Evolutionary conservation across 1,140 invertebrate species (phyloP).

Genomic region (Drosophila mauritiana): DNA sequence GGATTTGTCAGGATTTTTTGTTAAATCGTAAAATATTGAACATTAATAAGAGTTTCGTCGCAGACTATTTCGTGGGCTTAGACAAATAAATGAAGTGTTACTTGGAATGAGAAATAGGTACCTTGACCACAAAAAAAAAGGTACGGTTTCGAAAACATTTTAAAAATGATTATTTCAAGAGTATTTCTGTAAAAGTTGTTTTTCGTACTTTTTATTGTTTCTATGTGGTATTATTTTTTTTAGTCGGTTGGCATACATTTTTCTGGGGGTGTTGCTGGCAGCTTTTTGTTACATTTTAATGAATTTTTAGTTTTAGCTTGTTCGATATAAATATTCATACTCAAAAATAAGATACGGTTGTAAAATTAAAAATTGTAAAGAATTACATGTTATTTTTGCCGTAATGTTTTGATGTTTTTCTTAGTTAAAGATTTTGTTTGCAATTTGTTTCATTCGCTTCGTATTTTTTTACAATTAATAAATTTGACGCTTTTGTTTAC

Average conservation of each 20-base stretch:
- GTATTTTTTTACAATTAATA: constrained; percentile 61
- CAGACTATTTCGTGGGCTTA: constrained; percentile 9
- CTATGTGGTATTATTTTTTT: constrained; percentile 23
- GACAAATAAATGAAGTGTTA: background rate
- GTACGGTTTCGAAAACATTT: constrained; percentile 21
- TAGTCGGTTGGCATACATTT: constrained; percentile 13
- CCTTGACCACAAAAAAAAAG: background rate
- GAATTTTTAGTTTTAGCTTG: constrained; percentile 47
- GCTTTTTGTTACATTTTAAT: constrained; percentile 50
- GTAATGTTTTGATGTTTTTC: constrained; percentile 40
- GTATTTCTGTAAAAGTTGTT: constrained; percentile 23
- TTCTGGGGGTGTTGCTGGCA: constrained; percentile 45
- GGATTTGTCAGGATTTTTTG: background rate
- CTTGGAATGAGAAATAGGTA: background rate
- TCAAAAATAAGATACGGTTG: constrained; percentile 66
- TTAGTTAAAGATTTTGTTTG: constrained; percentile 57
- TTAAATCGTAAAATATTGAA: too few species aligned
- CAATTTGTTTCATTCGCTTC: constrained; percentile 46
- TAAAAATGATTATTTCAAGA: constrained; percentile 10
- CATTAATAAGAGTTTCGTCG: too few species aligned
- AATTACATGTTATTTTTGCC: constrained; percentile 43
- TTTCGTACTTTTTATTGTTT: constrained; percentile 39
- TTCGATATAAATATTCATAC: constrained; percentile 57
- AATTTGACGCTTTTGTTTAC: constrained; percentile 74
- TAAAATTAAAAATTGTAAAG: constrained; percentile 62